Evolutionary conservation across 2,888 invertebrate species (phyloP).

Genomic region (Urechis unicinctus): DNA sequence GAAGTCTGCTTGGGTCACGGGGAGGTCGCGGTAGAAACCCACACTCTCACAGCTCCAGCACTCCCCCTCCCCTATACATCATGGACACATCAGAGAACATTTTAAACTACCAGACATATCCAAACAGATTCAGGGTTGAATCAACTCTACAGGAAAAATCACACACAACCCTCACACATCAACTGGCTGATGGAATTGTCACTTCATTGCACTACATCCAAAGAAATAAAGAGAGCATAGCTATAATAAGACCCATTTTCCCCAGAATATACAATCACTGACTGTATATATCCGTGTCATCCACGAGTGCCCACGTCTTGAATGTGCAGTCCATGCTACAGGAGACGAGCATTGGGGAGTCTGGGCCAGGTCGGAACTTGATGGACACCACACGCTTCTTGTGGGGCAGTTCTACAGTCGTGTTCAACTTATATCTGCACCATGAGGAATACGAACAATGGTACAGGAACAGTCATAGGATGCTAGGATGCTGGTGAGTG

Average conservation of each 20-base stretch:
- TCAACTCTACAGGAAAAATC: too few species aligned
- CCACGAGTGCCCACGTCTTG: slow-evolving; percentile 64
- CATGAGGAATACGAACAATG: slow-evolving; percentile 11
- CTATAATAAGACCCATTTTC: too few species aligned
- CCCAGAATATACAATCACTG: slow-evolving; percentile 19
- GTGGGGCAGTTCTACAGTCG: slow-evolving; percentile 69
- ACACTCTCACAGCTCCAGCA: slow-evolving; percentile 64
- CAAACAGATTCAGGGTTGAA: too few species aligned
- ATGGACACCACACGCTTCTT: slow-evolving; percentile 56
- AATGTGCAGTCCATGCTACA: slow-evolving; percentile 65
- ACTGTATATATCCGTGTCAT: slow-evolving; percentile 55
- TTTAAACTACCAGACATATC: too few species aligned
- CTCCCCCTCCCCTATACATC: slow-evolving; percentile 53
- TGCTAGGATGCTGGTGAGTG: too few species aligned
- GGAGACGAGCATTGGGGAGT: slow-evolving; percentile 58
- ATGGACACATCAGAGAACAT: too few species aligned
- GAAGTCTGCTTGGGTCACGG: slow-evolving; percentile 60
- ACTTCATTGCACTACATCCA: too few species aligned
- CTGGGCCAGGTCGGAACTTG: slow-evolving; percentile 3
- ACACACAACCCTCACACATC: background rate
- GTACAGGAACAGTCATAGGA: too few species aligned
- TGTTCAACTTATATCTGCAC: slow-evolving; percentile 64
- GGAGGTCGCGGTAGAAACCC: slow-evolving; percentile 60
- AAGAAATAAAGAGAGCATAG: too few species aligned
- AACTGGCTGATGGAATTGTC: too few species aligned